These are phyloP conservation scores for Mycetomoellerius zeteki DNA, from an alignment of 1,140 invertebrate species.

Conservation along the genomic window DNA sequence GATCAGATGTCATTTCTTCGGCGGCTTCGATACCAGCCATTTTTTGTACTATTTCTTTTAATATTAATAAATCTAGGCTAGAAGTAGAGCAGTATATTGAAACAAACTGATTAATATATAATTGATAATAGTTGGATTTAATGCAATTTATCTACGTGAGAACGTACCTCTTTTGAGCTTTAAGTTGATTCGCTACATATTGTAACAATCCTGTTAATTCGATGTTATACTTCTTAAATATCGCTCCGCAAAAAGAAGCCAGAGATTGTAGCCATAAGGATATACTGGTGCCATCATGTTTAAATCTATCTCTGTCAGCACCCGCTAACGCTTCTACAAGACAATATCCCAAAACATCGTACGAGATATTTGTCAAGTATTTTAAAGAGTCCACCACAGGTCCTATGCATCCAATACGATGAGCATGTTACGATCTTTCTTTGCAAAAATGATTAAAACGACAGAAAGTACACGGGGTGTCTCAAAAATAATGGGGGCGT, in stretches of 20 bases:
- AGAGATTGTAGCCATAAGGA: constrained; percentile 98
- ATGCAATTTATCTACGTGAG: neutral
- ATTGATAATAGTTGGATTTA: neutral
- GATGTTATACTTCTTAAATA: constrained; percentile 99
- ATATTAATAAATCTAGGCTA: constrained; percentile 97
- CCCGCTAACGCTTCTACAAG: constrained; percentile 96
- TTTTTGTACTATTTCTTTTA: constrained; percentile 99
- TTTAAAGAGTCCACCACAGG: constrained; percentile 99
- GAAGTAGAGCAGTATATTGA: constrained; percentile 75
- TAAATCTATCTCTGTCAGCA: constrained; percentile 92
- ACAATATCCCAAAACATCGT: constrained; percentile 98
- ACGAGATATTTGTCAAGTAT: constrained; percentile 97
- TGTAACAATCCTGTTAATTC: constrained; percentile 98
- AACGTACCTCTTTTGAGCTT: constrained; percentile 96
- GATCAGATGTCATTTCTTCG: constrained; percentile 98
- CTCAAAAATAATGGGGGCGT: too few species aligned
- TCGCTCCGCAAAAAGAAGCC: constrained; percentile 97
- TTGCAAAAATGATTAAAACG: neutral
- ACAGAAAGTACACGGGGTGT: too few species aligned
- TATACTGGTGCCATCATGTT: constrained; percentile 97
- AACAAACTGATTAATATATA: neutral
- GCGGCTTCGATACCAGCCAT: constrained; percentile 99
- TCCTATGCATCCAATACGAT: constrained; percentile 83
- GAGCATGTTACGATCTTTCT: constrained; percentile 28
- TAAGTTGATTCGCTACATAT: constrained; percentile 99